Evolutionary conservation across 2,888 invertebrate genomes (phyloP).

Genomic region (Agrotis puta): DNA sequence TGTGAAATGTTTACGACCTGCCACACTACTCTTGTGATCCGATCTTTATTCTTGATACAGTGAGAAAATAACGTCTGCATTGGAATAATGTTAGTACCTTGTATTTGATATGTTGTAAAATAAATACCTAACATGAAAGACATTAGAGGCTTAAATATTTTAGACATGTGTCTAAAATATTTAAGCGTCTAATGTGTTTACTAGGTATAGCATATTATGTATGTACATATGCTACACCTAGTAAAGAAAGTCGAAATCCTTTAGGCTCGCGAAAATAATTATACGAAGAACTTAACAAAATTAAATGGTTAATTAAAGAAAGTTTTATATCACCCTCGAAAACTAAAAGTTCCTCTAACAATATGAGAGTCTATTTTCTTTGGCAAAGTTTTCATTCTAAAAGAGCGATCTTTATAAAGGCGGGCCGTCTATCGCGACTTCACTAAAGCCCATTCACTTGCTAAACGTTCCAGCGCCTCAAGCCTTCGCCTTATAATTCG

Average conservation of each 20-base stretch:
- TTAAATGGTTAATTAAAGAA: background rate
- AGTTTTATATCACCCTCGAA: background rate
- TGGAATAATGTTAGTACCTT: background rate
- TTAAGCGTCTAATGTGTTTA: no score
- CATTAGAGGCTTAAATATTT: no score
- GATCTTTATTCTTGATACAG: constrained; percentile 14
- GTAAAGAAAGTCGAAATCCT: background rate
- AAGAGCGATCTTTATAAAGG: background rate
- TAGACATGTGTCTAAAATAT: no score
- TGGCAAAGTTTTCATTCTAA: background rate
- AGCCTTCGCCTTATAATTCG: constrained; percentile 9
- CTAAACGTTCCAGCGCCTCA: constrained; percentile 37
- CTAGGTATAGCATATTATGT: no score
- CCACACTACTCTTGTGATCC: constrained; percentile 25
- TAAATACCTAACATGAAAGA: background rate
- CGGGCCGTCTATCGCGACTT: background rate
- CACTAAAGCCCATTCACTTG: constrained; percentile 30
- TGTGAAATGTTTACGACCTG: constrained; percentile 33
- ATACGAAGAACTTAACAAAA: background rate
- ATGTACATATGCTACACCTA: no score
- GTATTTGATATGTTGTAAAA: background rate
- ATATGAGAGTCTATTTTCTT: background rate
- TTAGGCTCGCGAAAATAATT: background rate
- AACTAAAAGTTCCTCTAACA: background rate
- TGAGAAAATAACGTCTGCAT: constrained; percentile 4